Percentiles rank a stretch among this genome's conserved stretches.
These are phyloP conservation scores for Drosophila leontia DNA, from an alignment of 1,140 invertebrate genomes.

Conservation along the genomic window DNA sequence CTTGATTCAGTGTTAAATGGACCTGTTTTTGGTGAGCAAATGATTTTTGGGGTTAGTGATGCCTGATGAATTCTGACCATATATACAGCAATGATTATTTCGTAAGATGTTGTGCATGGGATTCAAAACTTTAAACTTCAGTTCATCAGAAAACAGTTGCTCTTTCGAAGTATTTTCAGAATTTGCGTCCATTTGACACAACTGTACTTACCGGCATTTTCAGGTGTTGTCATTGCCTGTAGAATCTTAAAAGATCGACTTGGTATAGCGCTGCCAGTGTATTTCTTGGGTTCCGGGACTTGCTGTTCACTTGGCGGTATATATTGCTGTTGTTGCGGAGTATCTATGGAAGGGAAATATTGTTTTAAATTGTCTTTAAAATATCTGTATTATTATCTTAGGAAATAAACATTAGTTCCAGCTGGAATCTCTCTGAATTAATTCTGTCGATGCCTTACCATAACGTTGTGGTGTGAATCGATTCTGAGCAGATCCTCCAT, in stretches of 20 bases:
- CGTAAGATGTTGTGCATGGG: conserved; percentile 26
- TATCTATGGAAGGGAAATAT: conserved; percentile 71
- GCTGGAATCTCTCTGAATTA: not conserved
- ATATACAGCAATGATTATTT: conserved; percentile 56
- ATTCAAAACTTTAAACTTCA: conserved; percentile 20
- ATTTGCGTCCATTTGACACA: not conserved
- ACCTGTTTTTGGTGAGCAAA: conserved; percentile 25
- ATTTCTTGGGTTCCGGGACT: conserved; percentile 90
- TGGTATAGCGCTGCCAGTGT: conserved; percentile 93
- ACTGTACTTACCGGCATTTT: conserved; percentile 85
- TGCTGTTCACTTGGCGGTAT: conserved; percentile 89
- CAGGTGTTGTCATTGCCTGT: conserved; percentile 91
- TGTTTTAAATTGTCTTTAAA: too few relatives aligned
- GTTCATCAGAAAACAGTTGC: conserved; percentile 14
- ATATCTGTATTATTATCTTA: not conserved
- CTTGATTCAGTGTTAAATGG: conserved; percentile 53
- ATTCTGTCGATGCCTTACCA: conserved; percentile 32
- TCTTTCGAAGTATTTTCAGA: conserved; percentile 5
- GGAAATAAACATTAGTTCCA: not conserved
- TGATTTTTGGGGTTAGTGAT: conserved; percentile 33
- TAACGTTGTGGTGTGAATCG: conserved; percentile 70
- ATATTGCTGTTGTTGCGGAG: conserved; percentile 86
- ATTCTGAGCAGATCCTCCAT: conserved; percentile 63
- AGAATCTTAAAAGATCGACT: conserved; percentile 94
- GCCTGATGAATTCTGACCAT: conserved; percentile 35